phyloP scores from a whole-genome alignment of 2,797 vertebrate genomes.

The Cephalopachus bancanus region DNA sequence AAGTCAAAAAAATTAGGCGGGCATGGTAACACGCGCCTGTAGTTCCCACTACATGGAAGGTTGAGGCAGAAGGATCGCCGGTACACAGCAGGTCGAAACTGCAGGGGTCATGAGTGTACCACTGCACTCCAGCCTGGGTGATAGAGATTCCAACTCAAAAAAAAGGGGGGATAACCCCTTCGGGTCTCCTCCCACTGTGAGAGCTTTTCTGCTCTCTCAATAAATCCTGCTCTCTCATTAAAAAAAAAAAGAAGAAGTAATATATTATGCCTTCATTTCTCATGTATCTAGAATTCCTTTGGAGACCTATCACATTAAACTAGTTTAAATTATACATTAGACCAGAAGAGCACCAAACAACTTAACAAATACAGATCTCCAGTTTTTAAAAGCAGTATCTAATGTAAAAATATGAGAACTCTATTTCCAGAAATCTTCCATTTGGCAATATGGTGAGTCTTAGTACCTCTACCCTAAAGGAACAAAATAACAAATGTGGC shows the following conservation, averaged over 20 bases:
- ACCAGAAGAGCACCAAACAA: constrained; percentile 16
- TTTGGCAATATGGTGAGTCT: neutral
- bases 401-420: constrained; percentile 36
- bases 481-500: constrained; percentile 12
- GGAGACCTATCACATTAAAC: neutral
- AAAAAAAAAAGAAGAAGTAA: neutral
- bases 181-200: too few relatives aligned
- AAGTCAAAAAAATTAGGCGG: too few relatives aligned
- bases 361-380: neutral
- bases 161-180: too few relatives aligned
- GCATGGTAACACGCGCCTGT: too few relatives aligned
- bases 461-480: constrained; percentile 25
- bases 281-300: neutral
- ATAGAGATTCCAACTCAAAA: too few relatives aligned
- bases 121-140: too few relatives aligned
- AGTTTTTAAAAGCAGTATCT: constrained; percentile 52
- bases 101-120: too few relatives aligned
- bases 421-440: constrained; percentile 33
- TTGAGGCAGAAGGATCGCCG: too few relatives aligned
- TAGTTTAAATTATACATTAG: constrained; percentile 1
- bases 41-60: too few relatives aligned
- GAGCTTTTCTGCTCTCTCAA: too few relatives aligned
- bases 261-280: neutral
- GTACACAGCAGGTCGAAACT: too few relatives aligned
- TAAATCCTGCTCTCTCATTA: too few relatives aligned